phyloP scores from a whole-genome alignment of 2,113 vertebrate species.

The Suncus etruscus region DNA sequence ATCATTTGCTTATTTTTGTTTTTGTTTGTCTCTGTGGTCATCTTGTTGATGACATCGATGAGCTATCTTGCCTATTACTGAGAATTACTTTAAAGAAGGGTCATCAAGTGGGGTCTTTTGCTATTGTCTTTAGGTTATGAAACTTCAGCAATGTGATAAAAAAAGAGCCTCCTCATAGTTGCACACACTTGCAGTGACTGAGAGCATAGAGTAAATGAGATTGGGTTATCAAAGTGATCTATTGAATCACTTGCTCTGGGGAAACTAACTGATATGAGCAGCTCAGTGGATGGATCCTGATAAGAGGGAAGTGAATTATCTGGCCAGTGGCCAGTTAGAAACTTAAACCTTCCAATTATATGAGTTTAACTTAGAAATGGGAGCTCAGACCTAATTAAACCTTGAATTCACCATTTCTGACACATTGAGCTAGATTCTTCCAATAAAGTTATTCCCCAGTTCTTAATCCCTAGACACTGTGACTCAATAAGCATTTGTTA shows the following conservation, averaged over 20 bases:
- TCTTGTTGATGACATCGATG: too few relatives aligned
- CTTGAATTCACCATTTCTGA: background rate
- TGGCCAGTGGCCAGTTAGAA: background rate
- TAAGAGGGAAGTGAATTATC: background rate
- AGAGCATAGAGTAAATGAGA: background rate
- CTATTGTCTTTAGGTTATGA: constrained; percentile 1
- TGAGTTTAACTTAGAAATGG: background rate
- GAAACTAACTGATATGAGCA: background rate
- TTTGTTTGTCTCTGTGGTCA: too few relatives aligned
- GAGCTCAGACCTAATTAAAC: background rate
- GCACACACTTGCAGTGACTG: background rate
- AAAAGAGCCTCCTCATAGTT: background rate
- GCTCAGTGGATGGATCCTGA: background rate
- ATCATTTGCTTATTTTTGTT: too few relatives aligned
- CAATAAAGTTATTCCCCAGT: background rate
- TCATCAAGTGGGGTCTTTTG: background rate
- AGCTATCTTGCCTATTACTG: background rate
- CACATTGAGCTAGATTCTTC: constrained; percentile 5
- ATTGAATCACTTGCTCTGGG: background rate
- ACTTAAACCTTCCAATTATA: background rate
- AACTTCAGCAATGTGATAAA: background rate
- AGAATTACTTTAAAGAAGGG: background rate
- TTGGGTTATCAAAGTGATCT: background rate
- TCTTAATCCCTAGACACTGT: background rate
- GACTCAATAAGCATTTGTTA: background rate